A percentile compares a stretch with the other conserved stretches of the same genome.
Conservation (phyloP, 2,888 invertebrate genomes). For the Eurytoma californica region DNA sequence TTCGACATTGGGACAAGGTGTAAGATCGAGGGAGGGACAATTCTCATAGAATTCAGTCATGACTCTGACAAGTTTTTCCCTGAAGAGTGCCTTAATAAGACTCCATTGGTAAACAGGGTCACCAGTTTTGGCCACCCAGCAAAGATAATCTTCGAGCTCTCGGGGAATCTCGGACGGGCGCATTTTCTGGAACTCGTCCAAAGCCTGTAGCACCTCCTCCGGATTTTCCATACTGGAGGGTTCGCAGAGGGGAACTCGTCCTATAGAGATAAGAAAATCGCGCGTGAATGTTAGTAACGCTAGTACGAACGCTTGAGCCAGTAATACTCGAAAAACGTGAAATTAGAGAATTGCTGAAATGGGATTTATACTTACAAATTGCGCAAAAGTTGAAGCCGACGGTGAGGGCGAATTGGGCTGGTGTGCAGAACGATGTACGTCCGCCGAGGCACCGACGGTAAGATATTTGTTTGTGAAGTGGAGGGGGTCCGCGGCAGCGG, state of each 20-base stretch:
- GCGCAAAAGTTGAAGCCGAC: constrained; percentile 11
- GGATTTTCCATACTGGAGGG: constrained; percentile 84
- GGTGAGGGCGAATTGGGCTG: too few relatives aligned
- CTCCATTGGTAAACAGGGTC: constrained; percentile 96
- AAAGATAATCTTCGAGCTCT: constrained; percentile 91
- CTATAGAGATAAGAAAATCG: not conserved
- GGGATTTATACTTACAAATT: constrained; percentile 21
- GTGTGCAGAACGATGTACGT: not conserved
- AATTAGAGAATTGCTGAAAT: not conserved
- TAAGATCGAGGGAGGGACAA: constrained; percentile 84
- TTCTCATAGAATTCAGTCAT: constrained; percentile 92
- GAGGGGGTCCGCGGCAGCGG: not conserved
- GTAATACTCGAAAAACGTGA: not conserved
- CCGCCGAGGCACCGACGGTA: not conserved
- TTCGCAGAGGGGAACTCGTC: not conserved
- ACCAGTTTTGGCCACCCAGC: constrained; percentile 94
- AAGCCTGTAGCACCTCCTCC: constrained; percentile 88
- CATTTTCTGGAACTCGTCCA: constrained; percentile 89
- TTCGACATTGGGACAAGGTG: constrained; percentile 93
- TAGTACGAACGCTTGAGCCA: not conserved
- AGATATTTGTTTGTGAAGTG: not conserved
- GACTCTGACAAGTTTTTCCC: constrained; percentile 90
- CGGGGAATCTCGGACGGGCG: constrained; percentile 89
- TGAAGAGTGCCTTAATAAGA: constrained; percentile 89
- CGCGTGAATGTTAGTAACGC: not conserved